Conservation (phyloP, 2,113 vertebrate species). For the Barbus barbus region DNA sequence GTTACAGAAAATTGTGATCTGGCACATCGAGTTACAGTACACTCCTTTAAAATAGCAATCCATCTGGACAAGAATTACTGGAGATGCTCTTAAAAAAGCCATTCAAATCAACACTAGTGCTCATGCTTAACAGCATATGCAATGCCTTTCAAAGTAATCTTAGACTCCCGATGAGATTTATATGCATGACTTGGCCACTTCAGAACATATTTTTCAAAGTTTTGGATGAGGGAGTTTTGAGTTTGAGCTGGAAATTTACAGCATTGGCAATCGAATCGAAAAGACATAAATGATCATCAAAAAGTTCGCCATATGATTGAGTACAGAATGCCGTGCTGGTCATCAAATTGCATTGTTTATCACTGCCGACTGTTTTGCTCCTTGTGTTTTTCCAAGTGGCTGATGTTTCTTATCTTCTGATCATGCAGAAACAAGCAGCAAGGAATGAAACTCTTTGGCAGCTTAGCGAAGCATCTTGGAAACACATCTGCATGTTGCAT, state of each 20-base stretch:
- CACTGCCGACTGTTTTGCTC: conserved; percentile 7
- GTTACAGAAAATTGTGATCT: conserved; percentile 35
- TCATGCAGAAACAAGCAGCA: conserved; percentile 28
- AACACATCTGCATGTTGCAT: background rate
- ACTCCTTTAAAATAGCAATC: conserved; percentile 35
- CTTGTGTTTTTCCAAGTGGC: background rate
- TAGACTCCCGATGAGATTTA: conserved; percentile 40
- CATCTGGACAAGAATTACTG: conserved; percentile 12
- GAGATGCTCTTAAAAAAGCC: conserved; percentile 16
- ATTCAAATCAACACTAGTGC: conserved; percentile 29
- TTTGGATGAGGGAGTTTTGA: conserved; percentile 38
- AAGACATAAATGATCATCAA: conserved; percentile 63
- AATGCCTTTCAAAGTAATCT: conserved; percentile 21
- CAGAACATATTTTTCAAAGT: conserved; percentile 25
- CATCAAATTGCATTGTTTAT: conserved; percentile 16
- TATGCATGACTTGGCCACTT: conserved; percentile 43
- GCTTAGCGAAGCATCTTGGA: background rate
- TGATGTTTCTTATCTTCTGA: conserved; percentile 34
- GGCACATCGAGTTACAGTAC: conserved; percentile 24
- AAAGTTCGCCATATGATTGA: conserved; percentile 62
- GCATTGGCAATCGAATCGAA: conserved; percentile 56
- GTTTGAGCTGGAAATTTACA: conserved; percentile 44
- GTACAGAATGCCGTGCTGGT: conserved; percentile 50
- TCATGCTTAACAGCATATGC: conserved; percentile 14
- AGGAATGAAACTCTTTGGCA: conserved; percentile 28